phyloP scores from a whole-genome alignment of 1,140 invertebrate genomes.

The Dendrolimus punctatus region DNA sequence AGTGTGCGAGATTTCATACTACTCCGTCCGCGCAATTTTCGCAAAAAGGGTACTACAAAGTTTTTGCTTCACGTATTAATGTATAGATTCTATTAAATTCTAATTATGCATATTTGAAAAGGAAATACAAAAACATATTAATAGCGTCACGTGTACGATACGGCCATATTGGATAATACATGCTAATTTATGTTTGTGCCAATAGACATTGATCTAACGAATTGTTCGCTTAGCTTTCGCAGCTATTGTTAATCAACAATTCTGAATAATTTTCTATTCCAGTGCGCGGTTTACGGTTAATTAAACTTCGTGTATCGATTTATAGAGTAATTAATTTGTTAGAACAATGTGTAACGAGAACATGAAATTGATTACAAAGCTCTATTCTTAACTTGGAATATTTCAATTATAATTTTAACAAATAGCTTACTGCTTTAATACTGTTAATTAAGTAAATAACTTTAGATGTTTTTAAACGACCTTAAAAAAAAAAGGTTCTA shows the following conservation, averaged over 20 bases:
- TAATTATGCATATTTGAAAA: neutral
- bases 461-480: too few relatives aligned
- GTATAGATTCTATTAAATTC: neutral
- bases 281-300: neutral
- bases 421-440: too few relatives aligned
- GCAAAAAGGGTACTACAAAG: too few relatives aligned
- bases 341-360: neutral
- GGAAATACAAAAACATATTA: neutral
- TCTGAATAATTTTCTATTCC: conserved; percentile 5
- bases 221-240: conserved; percentile 9
- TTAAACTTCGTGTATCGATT: neutral
- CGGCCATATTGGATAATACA: conserved; percentile 38
- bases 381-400: too few relatives aligned
- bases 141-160: neutral
- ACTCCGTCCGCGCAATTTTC: too few relatives aligned
- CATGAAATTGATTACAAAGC: too few relatives aligned
- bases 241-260: conserved; percentile 5
- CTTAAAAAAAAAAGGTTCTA: too few relatives aligned
- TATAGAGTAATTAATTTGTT: neutral
- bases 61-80: too few relatives aligned
- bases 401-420: too few relatives aligned
- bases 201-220: conserved; percentile 31
- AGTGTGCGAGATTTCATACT: too few relatives aligned
- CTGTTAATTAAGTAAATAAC: too few relatives aligned
- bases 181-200: conserved; percentile 30